Percentiles rank a stretch among this genome's conserved stretches.
Evolutionary conservation across 1,140 invertebrate genomes (phyloP).

Genomic region (Stegodyphus dumicola): DNA sequence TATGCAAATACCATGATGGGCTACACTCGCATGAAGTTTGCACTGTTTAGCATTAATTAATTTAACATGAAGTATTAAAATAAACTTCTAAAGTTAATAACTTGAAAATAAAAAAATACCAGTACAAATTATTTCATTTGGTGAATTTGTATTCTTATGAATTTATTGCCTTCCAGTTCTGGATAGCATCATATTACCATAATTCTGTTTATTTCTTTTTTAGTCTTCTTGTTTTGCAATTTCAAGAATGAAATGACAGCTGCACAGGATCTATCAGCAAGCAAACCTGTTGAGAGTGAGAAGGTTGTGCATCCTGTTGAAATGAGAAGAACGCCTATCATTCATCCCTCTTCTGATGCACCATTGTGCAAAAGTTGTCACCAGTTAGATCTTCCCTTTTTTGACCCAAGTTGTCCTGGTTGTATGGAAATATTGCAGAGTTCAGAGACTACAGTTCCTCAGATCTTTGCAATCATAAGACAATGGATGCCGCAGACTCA

Average conservation of each 20-base stretch:
- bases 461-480: slow-evolving; percentile 72
- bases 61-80: not conserved
- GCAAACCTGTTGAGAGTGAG: not conserved
- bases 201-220: not conserved
- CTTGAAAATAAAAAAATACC: not conserved
- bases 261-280: slow-evolving; percentile 14
- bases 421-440: slow-evolving; percentile 69
- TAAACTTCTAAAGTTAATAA: not conserved
- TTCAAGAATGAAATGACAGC: slow-evolving; percentile 27
- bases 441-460: slow-evolving; percentile 69
- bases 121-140: not conserved
- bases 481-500: slow-evolving; percentile 74
- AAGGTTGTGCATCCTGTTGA: not conserved
- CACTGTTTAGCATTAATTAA: not conserved
- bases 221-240: not conserved
- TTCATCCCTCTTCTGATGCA: slow-evolving; percentile 70
- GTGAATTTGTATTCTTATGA: not conserved
- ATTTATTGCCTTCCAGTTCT: not conserved
- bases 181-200: not conserved
- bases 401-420: slow-evolving; percentile 70
- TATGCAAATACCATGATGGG: too few species aligned
- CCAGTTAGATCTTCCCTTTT: slow-evolving; percentile 70
- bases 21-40: too few species aligned
- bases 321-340: slow-evolving; percentile 65
- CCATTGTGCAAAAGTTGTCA: slow-evolving; percentile 70